Conservation (phyloP, 2,888 invertebrate genomes). For the Harpalus rubripes region DNA sequence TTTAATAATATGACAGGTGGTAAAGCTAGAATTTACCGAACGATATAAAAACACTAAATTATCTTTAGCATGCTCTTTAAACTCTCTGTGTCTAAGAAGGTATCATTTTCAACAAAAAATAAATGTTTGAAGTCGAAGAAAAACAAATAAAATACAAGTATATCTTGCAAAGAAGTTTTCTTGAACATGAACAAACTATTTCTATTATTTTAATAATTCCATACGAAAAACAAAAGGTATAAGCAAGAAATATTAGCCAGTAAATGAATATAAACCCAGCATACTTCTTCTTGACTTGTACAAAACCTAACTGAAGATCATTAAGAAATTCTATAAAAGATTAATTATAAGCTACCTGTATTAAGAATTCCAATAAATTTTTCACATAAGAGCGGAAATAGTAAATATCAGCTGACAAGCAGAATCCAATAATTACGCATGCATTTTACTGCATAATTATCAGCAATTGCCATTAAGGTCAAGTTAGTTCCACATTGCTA, state of each 20-base stretch:
- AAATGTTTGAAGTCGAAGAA: no score
- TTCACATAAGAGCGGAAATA: slow-evolving; percentile 32
- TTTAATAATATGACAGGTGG: no score
- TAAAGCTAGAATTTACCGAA: no score
- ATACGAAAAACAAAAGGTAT: not conserved
- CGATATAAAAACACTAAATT: no score
- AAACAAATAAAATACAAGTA: no score
- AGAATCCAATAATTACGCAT: slow-evolving; percentile 38
- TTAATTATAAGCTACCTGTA: slow-evolving; percentile 23
- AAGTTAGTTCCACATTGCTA: slow-evolving; percentile 46
- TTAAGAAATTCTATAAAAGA: slow-evolving; percentile 15
- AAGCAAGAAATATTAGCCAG: not conserved
- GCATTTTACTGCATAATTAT: slow-evolving; percentile 54
- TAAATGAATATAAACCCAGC: not conserved
- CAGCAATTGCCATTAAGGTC: slow-evolving; percentile 47
- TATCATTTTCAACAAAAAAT: no score
- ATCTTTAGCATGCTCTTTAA: no score
- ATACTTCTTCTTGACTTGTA: not conserved
- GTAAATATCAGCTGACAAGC: slow-evolving; percentile 39
- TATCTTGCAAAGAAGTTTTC: not conserved
- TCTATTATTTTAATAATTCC: slow-evolving; percentile 2
- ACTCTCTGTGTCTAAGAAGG: no score
- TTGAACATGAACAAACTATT: not conserved
- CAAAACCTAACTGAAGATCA: not conserved
- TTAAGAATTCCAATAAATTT: slow-evolving; percentile 34